Evolutionary conservation across 2,797 vertebrate species (phyloP), one percentile per base, ranked within the genome.

Genomic region (Adrianichthys oophorus): DNA sequence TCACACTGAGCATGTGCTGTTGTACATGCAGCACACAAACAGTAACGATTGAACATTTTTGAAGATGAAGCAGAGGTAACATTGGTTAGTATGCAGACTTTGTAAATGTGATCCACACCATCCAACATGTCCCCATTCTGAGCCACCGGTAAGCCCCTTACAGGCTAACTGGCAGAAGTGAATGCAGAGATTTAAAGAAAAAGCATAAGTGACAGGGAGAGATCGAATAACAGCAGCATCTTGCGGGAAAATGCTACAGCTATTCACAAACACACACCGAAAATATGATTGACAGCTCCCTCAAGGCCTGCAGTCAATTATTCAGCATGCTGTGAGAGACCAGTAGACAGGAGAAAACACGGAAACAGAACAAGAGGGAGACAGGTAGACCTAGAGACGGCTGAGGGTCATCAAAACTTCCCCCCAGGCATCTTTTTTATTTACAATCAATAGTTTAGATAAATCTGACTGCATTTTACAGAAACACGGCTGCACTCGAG

Each of bases 201-300:
- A 42, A 52, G 19, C 29, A 45, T 56, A 37, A 18, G n/a, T 56
- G 58, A 48, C 64, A 49, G 58, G 45, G 59, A 58, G 23, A 26
- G 68, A 71, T 64, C 10, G n/a, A 61, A 62, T 62, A 62, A 68
- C 72, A 50, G 59, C 41, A 49, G 41, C 32, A 62, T 62, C 49
- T 59, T 56, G 52, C 65, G 68, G 60, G 59, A 76, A 76, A 65
- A 71, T 19, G 65, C 58, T 41, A 52, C 21, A 60, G 60, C 37
- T 59, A 15, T 40, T 40, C 52, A 64, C 69, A 65, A 55, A 56
- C 23, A 53, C 19, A 48, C 21, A 32, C 48, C 2, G 56, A 32
- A 56, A 62, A 59, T 42, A 54, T 85, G 87, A 89, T 74, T 85
- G 84, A 83, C 85, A 83, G 81, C 61, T 83, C 83, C 85, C 83